Base-by-base conservation (phyloP, 2,888 invertebrate genomes). In the Agrotis ipsilon region DNA sequence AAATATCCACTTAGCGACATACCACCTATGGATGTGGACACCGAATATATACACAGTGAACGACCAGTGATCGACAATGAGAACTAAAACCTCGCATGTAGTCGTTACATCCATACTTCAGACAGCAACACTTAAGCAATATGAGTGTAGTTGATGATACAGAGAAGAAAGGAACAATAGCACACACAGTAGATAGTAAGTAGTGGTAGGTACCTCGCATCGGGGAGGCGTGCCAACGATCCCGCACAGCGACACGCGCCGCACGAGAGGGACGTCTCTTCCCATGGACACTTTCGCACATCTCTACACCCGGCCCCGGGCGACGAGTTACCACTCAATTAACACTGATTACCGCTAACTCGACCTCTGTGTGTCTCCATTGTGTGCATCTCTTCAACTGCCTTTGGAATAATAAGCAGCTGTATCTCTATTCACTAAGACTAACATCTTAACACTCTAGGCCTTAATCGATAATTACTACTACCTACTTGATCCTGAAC, bases 161-260 rank as follows among this genome's bases (percentile, higher is more conserved):
- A 82, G 69, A 84, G 82, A 78, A 81, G 83, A 78, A 83, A 75
- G 78, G 70, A 83, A 83, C 74, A 74, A 66, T 78, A 69, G 78
- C 83, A 83, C 81, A 75, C 75, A 82, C 68, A 82, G 69, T 77
- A 77, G 69, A 69, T 78, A 82, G 76, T 79, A 83, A 81, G 71
- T 75, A 71, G 67, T 80, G 82, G 81, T 75, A 82, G 78, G 81
- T 91, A 92, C 92, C 92, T 92, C 92, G 82, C 86, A 87, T 87
- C 87, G 88, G 82, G 88, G 87, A 83, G 90, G 86, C 75, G 87
- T 84, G 70, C 82, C 88, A 78, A 86, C 86, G 80, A 87, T 85
- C 78, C 92, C 91, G 87, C 91, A 92, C 81, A 92, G 89, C 81
- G 92, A 91, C 81, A 92, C 88, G 72, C 92, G 90, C 86, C 92